These are phyloP conservation scores for Casuarius casuarius DNA, from an alignment of 2,113 vertebrate genomes.

Conservation along the genomic window DNA sequence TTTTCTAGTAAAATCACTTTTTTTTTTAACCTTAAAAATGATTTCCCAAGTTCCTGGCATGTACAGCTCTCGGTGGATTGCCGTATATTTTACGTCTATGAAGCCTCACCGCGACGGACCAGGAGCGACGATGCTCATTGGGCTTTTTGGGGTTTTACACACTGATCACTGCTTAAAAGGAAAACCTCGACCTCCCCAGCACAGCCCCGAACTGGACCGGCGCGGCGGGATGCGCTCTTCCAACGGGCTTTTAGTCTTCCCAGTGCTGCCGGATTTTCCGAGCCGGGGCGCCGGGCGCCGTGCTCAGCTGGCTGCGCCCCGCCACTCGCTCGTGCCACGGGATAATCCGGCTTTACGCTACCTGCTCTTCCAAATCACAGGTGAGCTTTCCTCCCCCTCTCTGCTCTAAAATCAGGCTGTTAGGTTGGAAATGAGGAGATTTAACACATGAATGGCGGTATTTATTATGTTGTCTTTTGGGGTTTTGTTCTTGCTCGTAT, in stretches of 20 bases:
- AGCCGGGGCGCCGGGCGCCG: background rate
- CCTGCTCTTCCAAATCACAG: background rate
- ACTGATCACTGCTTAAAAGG: constrained; percentile 42
- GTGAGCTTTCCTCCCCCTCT: background rate
- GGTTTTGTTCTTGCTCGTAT: background rate
- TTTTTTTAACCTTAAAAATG: background rate
- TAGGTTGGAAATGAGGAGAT: background rate
- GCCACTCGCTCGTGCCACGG: background rate
- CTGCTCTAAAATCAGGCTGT: background rate
- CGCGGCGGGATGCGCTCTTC: background rate
- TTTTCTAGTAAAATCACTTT: constrained; percentile 2
- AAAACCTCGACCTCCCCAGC: constrained; percentile 42
- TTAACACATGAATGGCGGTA: background rate
- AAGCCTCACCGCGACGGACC: constrained; percentile 51
- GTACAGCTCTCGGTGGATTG: background rate
- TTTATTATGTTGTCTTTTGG: background rate
- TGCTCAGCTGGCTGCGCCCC: background rate
- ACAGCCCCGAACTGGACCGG: background rate
- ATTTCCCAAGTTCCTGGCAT: constrained; percentile 26
- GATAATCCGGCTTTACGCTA: background rate
- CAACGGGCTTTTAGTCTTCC: background rate
- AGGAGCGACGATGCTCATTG: constrained; percentile 12
- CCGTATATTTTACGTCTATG: background rate
- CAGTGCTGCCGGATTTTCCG: background rate
- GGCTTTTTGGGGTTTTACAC: constrained; percentile 1